Evolutionary conservation across 92 coral and sea anemone species (phyloP), one percentile per base, ranked within the genome.

Genomic region (Muricea muricata): DNA sequence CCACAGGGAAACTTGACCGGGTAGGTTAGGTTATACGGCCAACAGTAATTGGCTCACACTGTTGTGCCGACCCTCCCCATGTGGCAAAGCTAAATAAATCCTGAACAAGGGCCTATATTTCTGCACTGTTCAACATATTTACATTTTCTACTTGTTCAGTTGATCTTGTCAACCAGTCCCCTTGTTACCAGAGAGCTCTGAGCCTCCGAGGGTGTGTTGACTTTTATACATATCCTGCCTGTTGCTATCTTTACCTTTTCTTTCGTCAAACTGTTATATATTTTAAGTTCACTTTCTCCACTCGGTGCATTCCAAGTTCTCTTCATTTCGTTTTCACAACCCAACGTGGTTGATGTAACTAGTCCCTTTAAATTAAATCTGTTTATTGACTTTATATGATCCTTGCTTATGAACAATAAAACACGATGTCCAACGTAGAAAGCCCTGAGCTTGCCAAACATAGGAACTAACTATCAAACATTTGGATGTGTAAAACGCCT

Each of bases 201-300:
- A n/a, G n/a, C n/a, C n/a, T n/a, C n/a, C n/a, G n/a, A n/a, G n/a
- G n/a, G n/a, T n/a, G n/a, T n/a, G 5, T 24, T 55, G 63, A 3
- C 2, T 26, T 15, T 20, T 29, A 65, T 3, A 9, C 15, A 5
- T n/a, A 23, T 65, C 67, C 1, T 45, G 14, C 12, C 15, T 45
- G 50, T 45, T n/a, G n/a, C 14, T 12, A 9, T 9, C 42, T 9
- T 37, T 70, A 96, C 99, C 99, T 97, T 97, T 56, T 97, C 99
- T 57, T 92, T 91, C 4, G 99, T 97, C 37, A 97, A 90, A 61
- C 99, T 93, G 91, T 97, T 97, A 57, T 92, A 93, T 46, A 97
- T 90, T 87, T 85, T 93, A 29, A 97, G 85, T 72, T 97, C 99
- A 61, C 99, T 92, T 26, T 89, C 91, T 29, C 99, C 99, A 77